phyloP scores from a whole-genome alignment of 2,797 vertebrate genomes.

The Bucorvus abyssinicus region DNA sequence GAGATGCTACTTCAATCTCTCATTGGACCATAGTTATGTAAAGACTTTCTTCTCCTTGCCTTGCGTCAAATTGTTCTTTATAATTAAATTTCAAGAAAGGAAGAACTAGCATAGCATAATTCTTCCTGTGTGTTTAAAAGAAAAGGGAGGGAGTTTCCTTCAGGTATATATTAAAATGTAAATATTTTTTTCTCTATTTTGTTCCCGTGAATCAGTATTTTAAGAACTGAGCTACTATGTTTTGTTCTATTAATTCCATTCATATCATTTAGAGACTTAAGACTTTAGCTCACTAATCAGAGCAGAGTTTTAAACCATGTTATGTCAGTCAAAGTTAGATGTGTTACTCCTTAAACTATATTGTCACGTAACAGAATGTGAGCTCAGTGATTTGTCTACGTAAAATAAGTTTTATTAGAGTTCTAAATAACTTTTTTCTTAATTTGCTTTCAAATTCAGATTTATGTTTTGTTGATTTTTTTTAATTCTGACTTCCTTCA shows the following conservation, averaged over 20 bases:
- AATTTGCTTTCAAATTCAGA: not conserved
- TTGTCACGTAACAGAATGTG: not conserved
- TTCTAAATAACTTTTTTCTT: not conserved
- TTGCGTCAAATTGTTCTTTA: not conserved
- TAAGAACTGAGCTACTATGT: not conserved
- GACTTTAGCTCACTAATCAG: not conserved
- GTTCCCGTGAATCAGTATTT: not conserved
- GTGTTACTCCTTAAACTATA: not conserved
- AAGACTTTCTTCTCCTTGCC: not conserved
- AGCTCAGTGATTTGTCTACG: not conserved
- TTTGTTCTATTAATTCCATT: not conserved
- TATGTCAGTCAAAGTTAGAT: not conserved
- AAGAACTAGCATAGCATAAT: not conserved
- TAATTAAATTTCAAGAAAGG: not conserved
- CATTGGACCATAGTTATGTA: not conserved
- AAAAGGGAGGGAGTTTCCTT: not conserved
- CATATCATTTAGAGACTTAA: not conserved
- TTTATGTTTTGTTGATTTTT: not conserved
- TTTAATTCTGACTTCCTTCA: not conserved
- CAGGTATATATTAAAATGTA: not conserved
- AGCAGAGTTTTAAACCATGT: not conserved
- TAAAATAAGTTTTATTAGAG: not conserved
- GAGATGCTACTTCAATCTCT: not conserved
- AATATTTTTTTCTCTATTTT: not conserved
- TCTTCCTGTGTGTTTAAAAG: not conserved